Percentiles rank a stretch among this genome's conserved stretches.
phyloP scores from a whole-genome alignment of 2,888 invertebrate species.

The Sylvicola cinctus region DNA sequence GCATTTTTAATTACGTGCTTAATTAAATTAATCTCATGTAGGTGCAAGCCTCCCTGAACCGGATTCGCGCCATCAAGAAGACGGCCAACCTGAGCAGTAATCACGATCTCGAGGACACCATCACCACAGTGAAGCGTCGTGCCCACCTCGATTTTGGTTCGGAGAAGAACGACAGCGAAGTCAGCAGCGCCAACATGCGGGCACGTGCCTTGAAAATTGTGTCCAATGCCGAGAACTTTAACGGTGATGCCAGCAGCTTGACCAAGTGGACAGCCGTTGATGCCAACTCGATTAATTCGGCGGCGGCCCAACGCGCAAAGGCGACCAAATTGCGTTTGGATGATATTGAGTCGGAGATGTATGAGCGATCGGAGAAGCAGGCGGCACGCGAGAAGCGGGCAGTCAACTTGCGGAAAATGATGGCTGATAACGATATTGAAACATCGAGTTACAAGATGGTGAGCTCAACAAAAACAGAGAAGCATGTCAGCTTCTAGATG shows the following conservation, averaged over 20 bases:
- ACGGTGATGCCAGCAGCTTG: slow-evolving; percentile 23
- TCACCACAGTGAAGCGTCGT: slow-evolving; percentile 33
- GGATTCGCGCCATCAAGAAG: slow-evolving; percentile 34
- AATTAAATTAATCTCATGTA: slow-evolving; percentile 11
- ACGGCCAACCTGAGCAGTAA: slow-evolving; percentile 5
- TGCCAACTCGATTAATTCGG: slow-evolving; percentile 27
- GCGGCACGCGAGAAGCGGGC: slow-evolving; percentile 49
- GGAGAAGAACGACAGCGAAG: background rate
- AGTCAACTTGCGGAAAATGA: slow-evolving; percentile 44
- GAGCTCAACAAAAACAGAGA: no score
- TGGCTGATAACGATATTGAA: slow-evolving; percentile 34
- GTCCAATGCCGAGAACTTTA: slow-evolving; percentile 15
- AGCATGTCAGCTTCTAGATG: no score
- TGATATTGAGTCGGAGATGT: slow-evolving; percentile 58
- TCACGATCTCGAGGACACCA: slow-evolving; percentile 37
- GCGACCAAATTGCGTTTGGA: slow-evolving; percentile 43
- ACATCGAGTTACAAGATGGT: background rate
- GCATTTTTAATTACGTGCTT: background rate
- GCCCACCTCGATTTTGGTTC: slow-evolving; percentile 32
- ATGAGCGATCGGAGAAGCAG: slow-evolving; percentile 43
- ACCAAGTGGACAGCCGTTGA: slow-evolving; percentile 43
- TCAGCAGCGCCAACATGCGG: slow-evolving; percentile 13
- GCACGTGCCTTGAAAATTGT: slow-evolving; percentile 29
- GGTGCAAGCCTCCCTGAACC: slow-evolving; percentile 36
- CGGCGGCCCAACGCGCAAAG: slow-evolving; percentile 42